Evolutionary conservation across 1,140 invertebrate species (phyloP), one percentile per base, ranked within the genome.

Genomic region (Trichomalopsis sarcophagae): DNA sequence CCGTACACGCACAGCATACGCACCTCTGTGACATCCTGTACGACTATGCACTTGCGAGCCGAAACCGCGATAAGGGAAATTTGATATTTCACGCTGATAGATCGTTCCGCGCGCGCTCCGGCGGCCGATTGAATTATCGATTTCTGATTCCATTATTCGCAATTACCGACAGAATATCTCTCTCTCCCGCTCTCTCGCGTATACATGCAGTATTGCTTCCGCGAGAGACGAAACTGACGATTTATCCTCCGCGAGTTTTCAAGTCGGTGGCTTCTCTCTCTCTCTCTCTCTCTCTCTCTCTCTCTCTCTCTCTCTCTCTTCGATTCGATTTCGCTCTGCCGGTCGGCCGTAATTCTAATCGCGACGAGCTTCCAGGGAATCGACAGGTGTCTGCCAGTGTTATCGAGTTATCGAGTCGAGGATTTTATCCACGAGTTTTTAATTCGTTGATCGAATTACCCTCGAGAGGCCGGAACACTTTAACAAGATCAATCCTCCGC

Each of bases 81-180:
- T 85, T 81, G 73, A 85, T 85, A 85, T 85, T 85, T 85, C 84
- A 85, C 84, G 78, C 73, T 74, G 79, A 85, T 85, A 85, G 82
- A 79, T 84, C 76, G 81, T 44, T 69, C 66, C 75, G 36, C 73
- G 50, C 73, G 27, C 73, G 27, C 55, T 13, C n/a, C 7, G 2
- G 50, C 11, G 69, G n/a, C 11, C 44, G 74, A 82, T 86, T 82
- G 73, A 86, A 86, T 86, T 79, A 86, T 86, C 68, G 84, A 86
- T 82, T 77, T 55, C 80, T 78, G 78, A 86, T 86, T 76, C 69
- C 84, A 81, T 82, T 73, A 75, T 62, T 81, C 30, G 74, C 84
- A 81, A 81, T 85, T 81, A 81, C 68, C 69, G 30, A 73, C 68
- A 66, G 50, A 44, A 55, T 40, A 47, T 40, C 40, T 30, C n/a